Conservation (phyloP, 2,113 vertebrate species). For the Glaucomys volans region DNA sequence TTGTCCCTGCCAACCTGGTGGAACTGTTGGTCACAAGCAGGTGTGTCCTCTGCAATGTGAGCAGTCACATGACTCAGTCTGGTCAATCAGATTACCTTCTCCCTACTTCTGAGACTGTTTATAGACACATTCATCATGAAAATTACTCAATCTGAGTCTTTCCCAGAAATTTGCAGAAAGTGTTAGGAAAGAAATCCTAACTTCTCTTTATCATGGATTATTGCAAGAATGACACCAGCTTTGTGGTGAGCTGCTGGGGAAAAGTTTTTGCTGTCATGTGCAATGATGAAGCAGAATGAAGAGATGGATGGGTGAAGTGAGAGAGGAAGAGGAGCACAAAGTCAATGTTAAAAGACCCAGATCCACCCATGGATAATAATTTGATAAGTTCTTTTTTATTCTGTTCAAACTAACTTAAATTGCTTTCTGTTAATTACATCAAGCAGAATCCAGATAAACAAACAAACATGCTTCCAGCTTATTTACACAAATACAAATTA, state of each 20-base stretch:
- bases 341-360: not conserved
- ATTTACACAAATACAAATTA: constrained; percentile 11
- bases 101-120: not conserved
- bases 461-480: not conserved
- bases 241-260: not conserved
- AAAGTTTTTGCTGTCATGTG: not conserved
- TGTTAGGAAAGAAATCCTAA: not conserved
- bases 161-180: not conserved
- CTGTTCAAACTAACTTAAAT: constrained; percentile 21
- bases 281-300: not conserved
- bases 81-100: not conserved
- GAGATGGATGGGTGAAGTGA: not conserved
- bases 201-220: not conserved
- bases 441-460: not conserved
- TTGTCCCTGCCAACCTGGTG: not conserved
- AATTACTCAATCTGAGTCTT: not conserved
- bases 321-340: not conserved
- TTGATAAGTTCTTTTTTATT: constrained; percentile 22
- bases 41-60: not conserved
- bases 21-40: not conserved
- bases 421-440: not conserved
- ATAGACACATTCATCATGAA: too few species aligned
- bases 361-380: not conserved
- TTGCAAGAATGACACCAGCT: not conserved
- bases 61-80: not conserved